Base-by-base conservation (phyloP, 2,113 vertebrate species). In the Acanthochromis polyacanthus region DNA sequence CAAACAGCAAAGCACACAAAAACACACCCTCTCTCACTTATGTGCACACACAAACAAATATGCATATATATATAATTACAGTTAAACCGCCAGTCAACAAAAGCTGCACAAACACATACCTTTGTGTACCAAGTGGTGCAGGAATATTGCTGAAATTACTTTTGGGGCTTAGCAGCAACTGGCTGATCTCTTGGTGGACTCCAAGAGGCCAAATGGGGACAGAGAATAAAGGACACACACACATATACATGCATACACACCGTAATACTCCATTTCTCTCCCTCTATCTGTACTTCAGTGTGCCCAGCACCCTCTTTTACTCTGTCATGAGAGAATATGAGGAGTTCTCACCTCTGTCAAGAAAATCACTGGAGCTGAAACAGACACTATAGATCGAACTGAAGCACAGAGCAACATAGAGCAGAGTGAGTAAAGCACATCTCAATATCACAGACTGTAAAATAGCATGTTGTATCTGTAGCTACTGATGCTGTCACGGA, bases 61-160 rank as follows among this genome's bases (percentile, higher is more conserved):
- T 20, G 28, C 43, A 56, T 38, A 38, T 60, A 38, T 60, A 55
- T 19, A 50, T 75, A 76, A 82, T 45, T 32, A n/a, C 11, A 66
- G 57, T 10, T 16, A 73, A 59, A 75, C 56, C 58, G 40, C 23
- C 46, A 23, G 48, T 4, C 16, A 3, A 40, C 20, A 66, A 16
- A 46, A 60, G 20, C 81, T 60, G 14, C 51, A 62, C 57, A 82
- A 58, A 82, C 69, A 52, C 60, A 68, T 52, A 69, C 36, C 40
- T 51, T 5, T 71, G 63, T 88, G 62, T 70, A 83, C 51, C 28
- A 22, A 76, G 20, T 40, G 63, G 59, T 70, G 63, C 55, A 59
- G 73, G 56, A 73, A 83, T 87, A 77, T 81, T 78, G 81, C 75
- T 80, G 76, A 89, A 86, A 89, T 89, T 88, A 84, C 81, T 84